Percentiles rank a stretch among this genome's conserved stretches.
Conservation (phyloP, 2,113 vertebrate genomes). For the Motacilla alba region DNA sequence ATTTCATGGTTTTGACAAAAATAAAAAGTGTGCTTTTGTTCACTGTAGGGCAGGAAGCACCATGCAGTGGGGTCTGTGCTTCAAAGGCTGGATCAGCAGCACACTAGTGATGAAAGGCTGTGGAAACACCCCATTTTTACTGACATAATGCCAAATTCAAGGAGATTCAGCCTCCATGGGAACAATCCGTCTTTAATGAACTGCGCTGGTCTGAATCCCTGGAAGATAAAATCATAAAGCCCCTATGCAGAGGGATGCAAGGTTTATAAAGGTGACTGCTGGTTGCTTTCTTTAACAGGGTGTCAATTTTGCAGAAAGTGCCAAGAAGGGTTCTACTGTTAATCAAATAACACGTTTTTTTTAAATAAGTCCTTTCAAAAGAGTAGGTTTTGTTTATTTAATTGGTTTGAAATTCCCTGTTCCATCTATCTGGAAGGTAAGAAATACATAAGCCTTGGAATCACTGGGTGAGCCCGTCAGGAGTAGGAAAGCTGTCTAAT, state of each 20-base stretch:
- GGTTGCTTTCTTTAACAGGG: not conserved
- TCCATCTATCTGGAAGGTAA: not conserved
- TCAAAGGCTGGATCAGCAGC: not conserved
- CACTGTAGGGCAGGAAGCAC: rapidly evolving
- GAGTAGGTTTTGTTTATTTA: not conserved
- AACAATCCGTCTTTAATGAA: not conserved
- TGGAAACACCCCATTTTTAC: not conserved
- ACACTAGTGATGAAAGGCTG: rapidly evolving
- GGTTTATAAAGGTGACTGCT: not conserved
- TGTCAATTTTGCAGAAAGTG: not conserved
- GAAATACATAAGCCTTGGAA: not conserved
- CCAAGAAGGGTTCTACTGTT: not conserved
- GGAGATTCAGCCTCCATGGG: not conserved
- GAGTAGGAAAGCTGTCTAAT: not conserved
- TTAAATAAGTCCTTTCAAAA: not conserved
- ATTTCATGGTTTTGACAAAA: not conserved
- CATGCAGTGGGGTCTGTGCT: rapidly evolving
- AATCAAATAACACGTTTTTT: not conserved
- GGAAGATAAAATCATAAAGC: not conserved
- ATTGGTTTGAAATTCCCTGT: not conserved
- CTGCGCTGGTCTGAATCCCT: not conserved
- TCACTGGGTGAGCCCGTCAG: not conserved
- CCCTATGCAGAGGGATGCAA: not conserved
- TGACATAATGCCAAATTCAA: not conserved
- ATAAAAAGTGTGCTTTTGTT: not conserved